A percentile compares a stretch with the other conserved stretches of the same genome.
These are phyloP conservation scores for Carollia perspicillata DNA, from an alignment of 2,113 vertebrate species.

Conservation along the genomic window DNA sequence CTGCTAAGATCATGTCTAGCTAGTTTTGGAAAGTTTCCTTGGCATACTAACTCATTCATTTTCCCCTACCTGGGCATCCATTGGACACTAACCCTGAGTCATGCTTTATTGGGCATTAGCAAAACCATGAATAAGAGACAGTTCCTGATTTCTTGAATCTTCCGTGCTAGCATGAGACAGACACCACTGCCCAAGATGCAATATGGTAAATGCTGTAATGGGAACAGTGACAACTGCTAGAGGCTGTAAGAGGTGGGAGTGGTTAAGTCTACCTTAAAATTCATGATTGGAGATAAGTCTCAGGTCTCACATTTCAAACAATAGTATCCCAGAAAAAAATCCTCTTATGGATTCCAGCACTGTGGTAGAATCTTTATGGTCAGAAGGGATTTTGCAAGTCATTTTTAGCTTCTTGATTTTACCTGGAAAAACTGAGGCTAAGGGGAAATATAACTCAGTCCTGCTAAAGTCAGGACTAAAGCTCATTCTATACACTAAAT, in stretches of 20 bases:
- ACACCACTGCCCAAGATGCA: not conserved
- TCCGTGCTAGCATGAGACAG: not conserved
- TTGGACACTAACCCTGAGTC: not conserved
- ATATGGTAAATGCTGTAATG: not conserved
- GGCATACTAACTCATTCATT: not conserved
- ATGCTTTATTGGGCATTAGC: not conserved
- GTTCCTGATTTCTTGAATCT: not conserved
- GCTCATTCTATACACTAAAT: not conserved
- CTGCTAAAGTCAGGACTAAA: not conserved
- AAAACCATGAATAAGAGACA: not conserved
- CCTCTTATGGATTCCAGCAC: not conserved
- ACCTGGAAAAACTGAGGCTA: not conserved
- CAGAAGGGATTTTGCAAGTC: not conserved
- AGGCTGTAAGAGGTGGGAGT: not conserved
- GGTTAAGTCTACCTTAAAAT: not conserved
- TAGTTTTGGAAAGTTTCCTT: not conserved
- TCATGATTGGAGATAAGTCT: not conserved
- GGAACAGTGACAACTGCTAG: not conserved
- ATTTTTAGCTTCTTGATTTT: constrained; percentile 8
- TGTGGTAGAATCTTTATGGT: not conserved
- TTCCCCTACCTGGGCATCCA: not conserved
- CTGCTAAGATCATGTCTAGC: not conserved
- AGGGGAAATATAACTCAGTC: not conserved
- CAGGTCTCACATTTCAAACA: not conserved
- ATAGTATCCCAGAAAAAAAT: constrained; percentile 1